phyloP scores from a whole-genome alignment of 2,113 vertebrate species.

The Coryphaenoides rupestris region DNA sequence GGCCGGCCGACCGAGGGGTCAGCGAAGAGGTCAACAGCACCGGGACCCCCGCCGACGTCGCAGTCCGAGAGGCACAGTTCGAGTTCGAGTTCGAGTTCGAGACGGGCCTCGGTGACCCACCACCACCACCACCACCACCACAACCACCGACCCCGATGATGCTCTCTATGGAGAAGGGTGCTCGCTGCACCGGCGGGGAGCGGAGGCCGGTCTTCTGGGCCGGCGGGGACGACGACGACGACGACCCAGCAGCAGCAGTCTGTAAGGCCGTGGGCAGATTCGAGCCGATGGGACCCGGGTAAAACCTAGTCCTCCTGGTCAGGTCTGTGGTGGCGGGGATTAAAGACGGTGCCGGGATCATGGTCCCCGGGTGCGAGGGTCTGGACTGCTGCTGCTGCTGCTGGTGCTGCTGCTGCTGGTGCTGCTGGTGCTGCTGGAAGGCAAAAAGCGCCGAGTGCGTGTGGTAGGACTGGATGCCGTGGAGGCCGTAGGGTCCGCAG shows the following conservation, averaged over 20 bases:
- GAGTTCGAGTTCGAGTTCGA: slow-evolving; percentile 39
- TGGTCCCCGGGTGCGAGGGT: slow-evolving; percentile 67
- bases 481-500: slow-evolving; percentile 82
- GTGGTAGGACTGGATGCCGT: slow-evolving; percentile 86
- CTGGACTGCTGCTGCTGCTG: slow-evolving; percentile 56
- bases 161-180: slow-evolving; percentile 91
- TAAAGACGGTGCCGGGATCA: slow-evolving; percentile 71
- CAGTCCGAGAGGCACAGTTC: slow-evolving; percentile 75
- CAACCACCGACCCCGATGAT: slow-evolving; percentile 89
- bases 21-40: slow-evolving; percentile 73
- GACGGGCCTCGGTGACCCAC: slow-evolving; percentile 72
- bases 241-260: too few relatives aligned
- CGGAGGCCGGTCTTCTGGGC: slow-evolving; percentile 64
- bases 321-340: slow-evolving; percentile 78
- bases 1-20: slow-evolving; percentile 62
- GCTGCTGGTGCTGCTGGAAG: slow-evolving; percentile 79
- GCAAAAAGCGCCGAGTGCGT: slow-evolving; percentile 84
- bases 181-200: slow-evolving; percentile 75
- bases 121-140: too few relatives aligned
- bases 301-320: slow-evolving; percentile 81
- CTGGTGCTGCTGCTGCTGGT: slow-evolving; percentile 28
- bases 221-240: slow-evolving; percentile 55
- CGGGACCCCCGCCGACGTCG: slow-evolving; percentile 75
- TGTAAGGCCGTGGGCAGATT: slow-evolving; percentile 59
- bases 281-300: slow-evolving; percentile 77